Evolutionary conservation across 2,888 invertebrate species (phyloP), one percentile per base, ranked within the genome.

Genomic region (Hedya salicella): DNA sequence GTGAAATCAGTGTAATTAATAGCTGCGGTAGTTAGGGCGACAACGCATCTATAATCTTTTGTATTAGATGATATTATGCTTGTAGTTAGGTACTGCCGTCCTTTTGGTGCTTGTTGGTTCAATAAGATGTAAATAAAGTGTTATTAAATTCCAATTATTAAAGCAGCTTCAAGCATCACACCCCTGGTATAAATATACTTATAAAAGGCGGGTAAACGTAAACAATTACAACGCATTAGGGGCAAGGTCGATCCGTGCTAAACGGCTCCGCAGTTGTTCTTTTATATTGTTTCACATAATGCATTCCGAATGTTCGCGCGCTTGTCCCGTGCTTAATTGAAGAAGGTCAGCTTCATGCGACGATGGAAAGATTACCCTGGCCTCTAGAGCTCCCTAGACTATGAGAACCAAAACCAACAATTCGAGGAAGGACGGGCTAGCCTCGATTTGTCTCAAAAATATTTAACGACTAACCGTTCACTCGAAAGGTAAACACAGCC

Each of bases 301-400:
- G 75, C 53, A 63, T 71, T 60, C 66, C 14, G 50, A 68, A 62
- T 53, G 46, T 76, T 72, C 68, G 72, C 70, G 70, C 67, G 66
- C 79, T 78, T 78, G 62, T 78, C 78, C 78, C 79, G 78, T 80
- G 76, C 76, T 75, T 76, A 73, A 78, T 75, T 76, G 74, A 73
- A 60, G 65, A 66, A 80, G 80, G 80, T 72, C 75, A 68, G 40
- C 70, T 71, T 32, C 54, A 40, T 56, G 44, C 56, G 50, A 67
- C 61, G 50, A 48, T 39, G 50, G 13, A 44, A 49, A 44, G 57
- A 67, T 67, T 67, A 36, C 14, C 44, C 21, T 52, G 61, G 30
- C 67, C 67, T 67, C 62, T 57, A 40, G 50, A 44, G 6, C 19
- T 62, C 14, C 60, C 60, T 60, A 60, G 59, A 46, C 42, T 61